Evolutionary conservation across 1,140 invertebrate genomes (phyloP).

Genomic region (Musca vetustissima): DNA sequence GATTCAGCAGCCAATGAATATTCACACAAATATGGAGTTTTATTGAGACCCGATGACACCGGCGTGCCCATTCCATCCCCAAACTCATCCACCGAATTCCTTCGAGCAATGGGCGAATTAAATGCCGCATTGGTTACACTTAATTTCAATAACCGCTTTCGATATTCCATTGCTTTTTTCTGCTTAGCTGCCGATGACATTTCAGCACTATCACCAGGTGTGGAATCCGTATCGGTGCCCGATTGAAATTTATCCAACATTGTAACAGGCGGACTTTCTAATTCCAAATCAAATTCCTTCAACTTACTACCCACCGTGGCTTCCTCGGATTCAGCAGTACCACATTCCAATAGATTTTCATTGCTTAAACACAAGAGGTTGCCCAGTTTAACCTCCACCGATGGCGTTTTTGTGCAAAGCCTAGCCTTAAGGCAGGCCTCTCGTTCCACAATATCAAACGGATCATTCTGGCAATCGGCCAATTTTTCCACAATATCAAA

Average conservation of each 20-base stretch:
- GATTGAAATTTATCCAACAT: background rate
- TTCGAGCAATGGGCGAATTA: conserved; percentile 24
- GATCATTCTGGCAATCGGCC: conserved; percentile 34
- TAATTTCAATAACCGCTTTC: conserved; percentile 26
- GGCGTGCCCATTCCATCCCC: background rate
- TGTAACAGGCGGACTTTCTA: conserved; percentile 21
- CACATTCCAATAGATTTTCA: conserved; percentile 22
- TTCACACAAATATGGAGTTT: conserved; percentile 23
- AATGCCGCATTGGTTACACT: conserved; percentile 30
- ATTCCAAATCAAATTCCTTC: conserved; percentile 6
- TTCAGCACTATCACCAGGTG: conserved; percentile 18
- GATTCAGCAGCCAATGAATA: conserved; percentile 23
- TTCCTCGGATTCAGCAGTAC: background rate
- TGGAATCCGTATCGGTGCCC: conserved; percentile 16
- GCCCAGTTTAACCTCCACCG: conserved; percentile 20
- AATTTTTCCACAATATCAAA: conserved; percentile 28
- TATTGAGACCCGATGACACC: background rate
- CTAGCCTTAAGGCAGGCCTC: conserved; percentile 45
- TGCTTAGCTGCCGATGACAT: conserved; percentile 4
- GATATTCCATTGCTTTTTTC: conserved; percentile 13
- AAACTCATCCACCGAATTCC: background rate
- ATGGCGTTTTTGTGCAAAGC: background rate
- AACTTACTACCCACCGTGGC: background rate
- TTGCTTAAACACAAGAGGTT: conserved; percentile 26
- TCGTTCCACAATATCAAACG: conserved; percentile 46